A percentile compares a stretch with the other conserved stretches of the same genome.
Evolutionary conservation across 2,113 vertebrate species (phyloP).

Genomic region (Actenoides hombroni): DNA sequence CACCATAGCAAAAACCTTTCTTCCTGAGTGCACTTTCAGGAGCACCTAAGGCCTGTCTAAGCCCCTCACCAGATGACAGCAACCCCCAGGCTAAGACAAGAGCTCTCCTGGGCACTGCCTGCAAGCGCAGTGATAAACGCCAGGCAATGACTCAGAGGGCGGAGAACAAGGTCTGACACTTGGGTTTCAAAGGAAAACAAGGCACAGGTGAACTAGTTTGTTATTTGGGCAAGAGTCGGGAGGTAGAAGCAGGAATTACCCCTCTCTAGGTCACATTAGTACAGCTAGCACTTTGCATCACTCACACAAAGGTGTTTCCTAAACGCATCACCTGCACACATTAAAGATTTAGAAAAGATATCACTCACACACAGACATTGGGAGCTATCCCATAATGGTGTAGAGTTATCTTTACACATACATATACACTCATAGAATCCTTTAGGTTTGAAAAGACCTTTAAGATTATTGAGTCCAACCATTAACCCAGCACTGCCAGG

Average conservation of each 20-base stretch:
- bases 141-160: accelerated
- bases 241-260: not conserved
- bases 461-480: not conserved
- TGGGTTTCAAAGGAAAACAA: not conserved
- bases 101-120: accelerated
- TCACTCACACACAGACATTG: not conserved
- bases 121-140: accelerated
- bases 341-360: not conserved
- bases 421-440: not conserved
- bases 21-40: accelerated
- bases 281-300: not conserved
- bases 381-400: not conserved
- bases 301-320: not conserved
- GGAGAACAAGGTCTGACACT: accelerated
- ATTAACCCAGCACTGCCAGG: not conserved
- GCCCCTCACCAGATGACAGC: accelerated
- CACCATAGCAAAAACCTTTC: accelerated
- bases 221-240: not conserved
- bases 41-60: accelerated
- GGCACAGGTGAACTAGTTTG: not conserved
- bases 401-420: not conserved
- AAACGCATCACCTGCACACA: not conserved
- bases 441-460: not conserved
- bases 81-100: accelerated
- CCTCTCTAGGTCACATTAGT: not conserved